Base-by-base conservation (phyloP, 2,888 invertebrate genomes). In the Choristoneura rosaceana region DNA sequence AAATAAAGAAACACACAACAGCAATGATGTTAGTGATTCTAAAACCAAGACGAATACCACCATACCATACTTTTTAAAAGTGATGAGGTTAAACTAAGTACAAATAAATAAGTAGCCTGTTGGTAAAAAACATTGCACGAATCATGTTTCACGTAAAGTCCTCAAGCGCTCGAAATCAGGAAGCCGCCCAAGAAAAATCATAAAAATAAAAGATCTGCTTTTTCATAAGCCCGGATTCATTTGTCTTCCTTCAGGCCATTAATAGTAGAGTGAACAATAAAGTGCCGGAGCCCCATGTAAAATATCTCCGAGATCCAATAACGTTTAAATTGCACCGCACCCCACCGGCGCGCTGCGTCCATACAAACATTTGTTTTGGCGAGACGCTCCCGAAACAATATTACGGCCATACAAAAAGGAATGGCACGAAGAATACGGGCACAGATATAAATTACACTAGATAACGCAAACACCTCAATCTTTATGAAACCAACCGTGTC, bases 311-410 rank as follows among this genome's bases (percentile, higher is more conserved):
- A 81, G 83, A 87, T 84, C 87, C 87, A 90, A 90, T 90, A 91
- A 87, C 81, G 86, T 80, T 84, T 80, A 82, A 86, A 88, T 84
- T 81, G 82, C 81, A 77, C 67, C 68, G 60, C 61, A n/a, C 69
- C 65, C 73, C 64, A 47, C n/a, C 74, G 83, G 80, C 76, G 82
- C 82, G 81, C 81, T 76, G 80, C 82, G 79, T 83, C 82, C 86
- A 81, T 83, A 83, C 85, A 87, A 87, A 88, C 87, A 90, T 90
- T 89, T 89, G 86, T 90, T 87, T 85, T 86, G 82, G 83, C 82
- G 82, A 86, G 79, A 83, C 79, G 75, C 82, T 83, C 80, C 82
- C 83, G 79, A 89, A 91, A 89, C 90, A 89, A 89, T 90, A 91
- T 90, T 88, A 89, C 81, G 64, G 82, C 86, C 78, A 87, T 90